These are phyloP conservation scores for Protophormia terraenovae DNA, from an alignment of 2,888 invertebrate species.

Conservation along the genomic window DNA sequence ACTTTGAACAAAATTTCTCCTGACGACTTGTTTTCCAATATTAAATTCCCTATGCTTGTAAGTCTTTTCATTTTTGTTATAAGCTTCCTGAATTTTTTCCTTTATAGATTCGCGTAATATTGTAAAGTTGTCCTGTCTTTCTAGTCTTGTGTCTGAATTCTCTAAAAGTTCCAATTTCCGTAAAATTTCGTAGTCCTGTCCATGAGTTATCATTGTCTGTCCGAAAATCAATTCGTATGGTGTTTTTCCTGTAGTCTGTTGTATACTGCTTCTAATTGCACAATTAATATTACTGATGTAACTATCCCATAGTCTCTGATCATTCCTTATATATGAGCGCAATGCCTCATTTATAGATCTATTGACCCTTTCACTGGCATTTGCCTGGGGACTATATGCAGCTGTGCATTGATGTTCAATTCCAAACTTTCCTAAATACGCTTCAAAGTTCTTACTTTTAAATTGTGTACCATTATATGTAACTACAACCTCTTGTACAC, in stretches of 20 bases:
- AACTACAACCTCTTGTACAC: neutral
- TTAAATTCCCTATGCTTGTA: neutral
- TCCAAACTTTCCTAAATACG: neutral
- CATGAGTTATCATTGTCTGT: neutral
- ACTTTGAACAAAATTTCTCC: neutral
- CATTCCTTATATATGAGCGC: neutral
- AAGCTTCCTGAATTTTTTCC: neutral
- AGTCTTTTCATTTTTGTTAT: neutral
- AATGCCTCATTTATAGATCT: neutral
- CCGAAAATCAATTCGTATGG: neutral
- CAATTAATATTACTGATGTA: neutral
- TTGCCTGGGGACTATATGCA: neutral
- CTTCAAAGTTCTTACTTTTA: neutral
- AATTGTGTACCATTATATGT: neutral
- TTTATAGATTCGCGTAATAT: neutral
- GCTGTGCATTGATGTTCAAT: neutral
- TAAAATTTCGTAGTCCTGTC: neutral
- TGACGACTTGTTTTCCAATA: neutral
- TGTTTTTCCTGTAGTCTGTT: neutral
- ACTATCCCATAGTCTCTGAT: neutral
- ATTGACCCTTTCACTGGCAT: constrained; percentile 7
- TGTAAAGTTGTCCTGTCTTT: neutral
- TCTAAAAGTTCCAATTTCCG: neutral
- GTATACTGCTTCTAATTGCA: neutral
- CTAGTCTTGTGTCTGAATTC: neutral